Evolutionary conservation across 2,797 vertebrate species (phyloP).

Genomic region (Aselliscus stoliczkanus): DNA sequence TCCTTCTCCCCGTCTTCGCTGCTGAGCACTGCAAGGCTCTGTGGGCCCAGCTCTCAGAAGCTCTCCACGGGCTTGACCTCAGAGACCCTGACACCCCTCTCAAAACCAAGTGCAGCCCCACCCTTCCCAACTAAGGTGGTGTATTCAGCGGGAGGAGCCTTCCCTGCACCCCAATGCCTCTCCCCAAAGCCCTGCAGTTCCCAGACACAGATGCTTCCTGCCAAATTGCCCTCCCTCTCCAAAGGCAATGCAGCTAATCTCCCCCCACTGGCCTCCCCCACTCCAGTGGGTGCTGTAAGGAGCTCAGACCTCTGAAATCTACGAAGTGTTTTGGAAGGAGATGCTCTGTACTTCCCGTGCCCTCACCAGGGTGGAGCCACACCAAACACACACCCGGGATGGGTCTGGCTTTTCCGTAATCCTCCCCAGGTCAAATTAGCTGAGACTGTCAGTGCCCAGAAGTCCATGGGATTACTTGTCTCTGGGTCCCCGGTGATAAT

Average conservation of each 20-base stretch:
- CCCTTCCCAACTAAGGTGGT: background rate
- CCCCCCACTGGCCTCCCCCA: background rate
- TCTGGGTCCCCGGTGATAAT: background rate
- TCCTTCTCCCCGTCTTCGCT: background rate
- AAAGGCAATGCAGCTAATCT: too few relatives aligned
- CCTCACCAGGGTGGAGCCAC: background rate
- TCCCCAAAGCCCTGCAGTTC: background rate
- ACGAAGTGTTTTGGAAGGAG: background rate
- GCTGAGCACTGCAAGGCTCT: background rate
- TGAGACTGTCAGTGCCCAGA: fast-evolving
- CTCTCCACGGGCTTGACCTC: background rate
- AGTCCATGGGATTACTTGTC: fast-evolving
- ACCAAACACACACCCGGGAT: background rate
- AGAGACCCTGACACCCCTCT: background rate
- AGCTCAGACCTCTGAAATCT: background rate
- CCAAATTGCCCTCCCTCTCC: background rate
- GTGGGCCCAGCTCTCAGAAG: background rate
- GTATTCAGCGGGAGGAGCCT: background rate
- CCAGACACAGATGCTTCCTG: background rate
- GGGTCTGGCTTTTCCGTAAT: background rate
- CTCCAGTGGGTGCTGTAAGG: background rate
- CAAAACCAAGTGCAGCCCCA: background rate
- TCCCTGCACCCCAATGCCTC: fast-evolving
- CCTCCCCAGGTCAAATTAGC: background rate
- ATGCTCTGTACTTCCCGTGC: fast-evolving